Evolutionary conservation across 2,888 invertebrate genomes (phyloP).

Genomic region (Antheraea assamensis): DNA sequence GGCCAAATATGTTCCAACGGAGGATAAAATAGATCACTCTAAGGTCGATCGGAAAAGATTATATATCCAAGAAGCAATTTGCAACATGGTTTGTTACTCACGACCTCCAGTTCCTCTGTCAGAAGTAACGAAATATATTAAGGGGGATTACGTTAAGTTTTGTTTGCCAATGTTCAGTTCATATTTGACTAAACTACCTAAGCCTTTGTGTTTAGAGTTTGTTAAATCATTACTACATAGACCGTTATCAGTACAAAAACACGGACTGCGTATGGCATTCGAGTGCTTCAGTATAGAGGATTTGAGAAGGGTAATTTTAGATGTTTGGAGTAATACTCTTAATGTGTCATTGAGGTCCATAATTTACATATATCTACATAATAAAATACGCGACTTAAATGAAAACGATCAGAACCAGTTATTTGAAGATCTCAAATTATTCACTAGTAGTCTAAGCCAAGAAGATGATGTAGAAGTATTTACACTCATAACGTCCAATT

Average conservation of each 20-base stretch:
- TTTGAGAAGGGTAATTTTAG: constrained; percentile 39
- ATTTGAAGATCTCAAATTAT: constrained; percentile 45
- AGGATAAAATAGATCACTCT: constrained; percentile 46
- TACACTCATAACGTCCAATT: constrained; percentile 31
- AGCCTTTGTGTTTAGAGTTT: constrained; percentile 42
- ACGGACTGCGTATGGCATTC: constrained; percentile 57
- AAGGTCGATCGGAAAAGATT: constrained; percentile 38
- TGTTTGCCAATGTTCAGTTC: constrained; percentile 52
- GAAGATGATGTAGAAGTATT: constrained; percentile 54
- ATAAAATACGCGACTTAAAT: constrained; percentile 38
- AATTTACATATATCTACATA: constrained; percentile 45
- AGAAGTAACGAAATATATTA: constrained; percentile 43
- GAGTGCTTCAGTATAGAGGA: constrained; percentile 45
- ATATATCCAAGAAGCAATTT: constrained; percentile 51
- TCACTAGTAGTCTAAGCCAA: constrained; percentile 45
- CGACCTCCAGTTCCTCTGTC: constrained; percentile 53
- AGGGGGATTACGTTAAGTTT: constrained; percentile 53
- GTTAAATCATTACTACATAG: constrained; percentile 45
- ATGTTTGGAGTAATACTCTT: constrained; percentile 50
- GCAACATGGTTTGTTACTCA: constrained; percentile 46
- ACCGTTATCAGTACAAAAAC: constrained; percentile 58
- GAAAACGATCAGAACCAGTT: constrained; percentile 35
- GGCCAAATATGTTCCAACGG: constrained; percentile 45
- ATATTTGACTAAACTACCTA: constrained; percentile 48
- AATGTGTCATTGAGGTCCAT: constrained; percentile 51